Percentiles rank a stretch among this genome's conserved stretches.
Evolutionary conservation across 2,113 vertebrate species (phyloP).

Genomic region (Forbesichthys papilliferus): DNA sequence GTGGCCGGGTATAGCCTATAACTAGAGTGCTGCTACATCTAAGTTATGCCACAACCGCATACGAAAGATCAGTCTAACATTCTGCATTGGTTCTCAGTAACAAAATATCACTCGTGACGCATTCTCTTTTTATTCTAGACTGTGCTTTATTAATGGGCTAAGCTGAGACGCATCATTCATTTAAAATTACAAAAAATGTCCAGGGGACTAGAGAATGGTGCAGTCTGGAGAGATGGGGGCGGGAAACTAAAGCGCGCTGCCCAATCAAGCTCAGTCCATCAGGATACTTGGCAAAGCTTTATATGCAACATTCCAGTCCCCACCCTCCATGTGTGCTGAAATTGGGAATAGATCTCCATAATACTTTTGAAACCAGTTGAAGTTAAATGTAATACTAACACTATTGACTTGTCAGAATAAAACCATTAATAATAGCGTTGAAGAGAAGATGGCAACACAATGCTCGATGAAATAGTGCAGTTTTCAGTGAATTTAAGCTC

Average conservation of each 20-base stretch:
- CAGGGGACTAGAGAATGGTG: constrained; percentile 90
- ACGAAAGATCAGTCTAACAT: background rate
- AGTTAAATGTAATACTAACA: constrained; percentile 59
- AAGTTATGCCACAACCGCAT: too few relatives aligned
- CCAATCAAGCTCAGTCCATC: constrained; percentile 80
- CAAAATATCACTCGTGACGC: constrained; percentile 60
- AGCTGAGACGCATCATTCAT: constrained; percentile 99
- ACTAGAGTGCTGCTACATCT: too few relatives aligned
- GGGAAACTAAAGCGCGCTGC: constrained; percentile 83
- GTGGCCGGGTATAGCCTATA: too few relatives aligned
- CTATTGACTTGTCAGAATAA: constrained; percentile 51
- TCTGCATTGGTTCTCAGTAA: constrained; percentile 24
- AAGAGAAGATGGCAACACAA: constrained; percentile 40
- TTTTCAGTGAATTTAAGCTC: constrained; percentile 57
- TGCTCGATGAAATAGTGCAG: constrained; percentile 66
- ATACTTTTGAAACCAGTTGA: constrained; percentile 69
- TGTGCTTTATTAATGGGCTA: constrained; percentile 99
- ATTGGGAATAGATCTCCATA: constrained; percentile 70
- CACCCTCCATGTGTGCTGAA: constrained; percentile 70
- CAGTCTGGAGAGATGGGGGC: constrained; percentile 88
- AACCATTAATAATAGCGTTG: constrained; percentile 45
- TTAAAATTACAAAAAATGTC: constrained; percentile 98
- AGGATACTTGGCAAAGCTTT: constrained; percentile 70
- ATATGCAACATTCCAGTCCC: constrained; percentile 76
- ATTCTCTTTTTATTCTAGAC: constrained; percentile 87